These are phyloP conservation scores for Pteronura brasiliensis DNA, from an alignment of 2,113 vertebrate species.

Conservation along the genomic window DNA sequence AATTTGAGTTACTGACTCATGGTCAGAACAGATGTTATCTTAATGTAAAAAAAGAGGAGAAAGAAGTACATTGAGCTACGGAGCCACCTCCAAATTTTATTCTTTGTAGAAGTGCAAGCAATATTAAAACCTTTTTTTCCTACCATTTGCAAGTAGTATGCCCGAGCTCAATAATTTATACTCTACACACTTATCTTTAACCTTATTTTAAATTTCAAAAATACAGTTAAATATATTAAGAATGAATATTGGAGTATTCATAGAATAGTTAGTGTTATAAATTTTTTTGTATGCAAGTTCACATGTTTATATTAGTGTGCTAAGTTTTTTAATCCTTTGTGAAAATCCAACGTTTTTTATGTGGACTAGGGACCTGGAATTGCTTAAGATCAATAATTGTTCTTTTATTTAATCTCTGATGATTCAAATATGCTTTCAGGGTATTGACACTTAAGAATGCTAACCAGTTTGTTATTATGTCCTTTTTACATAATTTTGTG, in stretches of 20 bases:
- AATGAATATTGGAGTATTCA: neutral
- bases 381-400: neutral
- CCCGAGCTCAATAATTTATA: neutral
- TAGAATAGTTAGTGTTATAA: neutral
- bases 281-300: neutral
- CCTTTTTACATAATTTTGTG: neutral
- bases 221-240: neutral
- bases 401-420: neutral
- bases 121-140: constrained; percentile 38
- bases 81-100: constrained; percentile 73
- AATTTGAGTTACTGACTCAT: constrained; percentile 82
- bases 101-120: constrained; percentile 23
- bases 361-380: neutral
- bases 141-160: neutral
- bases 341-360: neutral
- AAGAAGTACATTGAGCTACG: constrained; percentile 73
- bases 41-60: constrained; percentile 77
- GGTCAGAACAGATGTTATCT: constrained; percentile 80
- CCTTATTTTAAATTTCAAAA: neutral
- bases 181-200: neutral
- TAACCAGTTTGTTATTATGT: neutral
- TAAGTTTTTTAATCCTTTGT: neutral
- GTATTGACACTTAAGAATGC: neutral
- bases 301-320: neutral
- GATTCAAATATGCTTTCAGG: neutral